Evolutionary conservation across 2,888 invertebrate genomes (phyloP).

Genomic region (Andrena bicolor): DNA sequence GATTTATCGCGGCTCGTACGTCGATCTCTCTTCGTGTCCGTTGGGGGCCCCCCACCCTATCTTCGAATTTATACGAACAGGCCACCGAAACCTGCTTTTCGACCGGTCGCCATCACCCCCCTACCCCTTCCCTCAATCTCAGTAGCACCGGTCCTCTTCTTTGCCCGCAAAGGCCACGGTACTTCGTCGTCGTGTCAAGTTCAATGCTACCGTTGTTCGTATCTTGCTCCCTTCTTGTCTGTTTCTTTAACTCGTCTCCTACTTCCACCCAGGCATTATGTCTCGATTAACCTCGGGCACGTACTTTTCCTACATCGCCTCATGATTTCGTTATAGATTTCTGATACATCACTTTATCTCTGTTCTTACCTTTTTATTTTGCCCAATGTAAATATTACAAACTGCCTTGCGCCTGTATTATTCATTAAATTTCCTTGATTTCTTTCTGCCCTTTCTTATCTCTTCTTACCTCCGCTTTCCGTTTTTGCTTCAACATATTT

Average conservation of each 20-base stretch:
- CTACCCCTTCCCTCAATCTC: constrained; percentile 19
- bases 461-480: not conserved
- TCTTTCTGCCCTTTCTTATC: no score
- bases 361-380: not conserved
- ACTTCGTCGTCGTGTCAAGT: constrained; percentile 75
- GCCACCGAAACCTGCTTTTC: constrained; percentile 70
- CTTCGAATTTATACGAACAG: constrained; percentile 65
- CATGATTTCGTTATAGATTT: not conserved
- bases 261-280: not conserved
- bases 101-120: constrained; percentile 69
- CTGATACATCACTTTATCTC: constrained; percentile 4
- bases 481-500: not conserved
- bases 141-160: constrained; percentile 51
- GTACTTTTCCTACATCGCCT: not conserved
- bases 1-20: constrained; percentile 69
- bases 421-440: not conserved
- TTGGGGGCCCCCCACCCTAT: constrained; percentile 49
- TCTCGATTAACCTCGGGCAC: constrained; percentile 33
- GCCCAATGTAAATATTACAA: not conserved
- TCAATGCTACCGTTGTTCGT: constrained; percentile 71
- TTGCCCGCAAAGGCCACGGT: constrained; percentile 55
- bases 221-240: constrained; percentile 44
- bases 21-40: constrained; percentile 66
- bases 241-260: constrained; percentile 22
- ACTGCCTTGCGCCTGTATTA: not conserved